Percentiles rank a stretch among this genome's conserved stretches.
These are phyloP conservation scores for Drosophila paracracens DNA, from an alignment of 2,888 invertebrate species.

Conservation along the genomic window DNA sequence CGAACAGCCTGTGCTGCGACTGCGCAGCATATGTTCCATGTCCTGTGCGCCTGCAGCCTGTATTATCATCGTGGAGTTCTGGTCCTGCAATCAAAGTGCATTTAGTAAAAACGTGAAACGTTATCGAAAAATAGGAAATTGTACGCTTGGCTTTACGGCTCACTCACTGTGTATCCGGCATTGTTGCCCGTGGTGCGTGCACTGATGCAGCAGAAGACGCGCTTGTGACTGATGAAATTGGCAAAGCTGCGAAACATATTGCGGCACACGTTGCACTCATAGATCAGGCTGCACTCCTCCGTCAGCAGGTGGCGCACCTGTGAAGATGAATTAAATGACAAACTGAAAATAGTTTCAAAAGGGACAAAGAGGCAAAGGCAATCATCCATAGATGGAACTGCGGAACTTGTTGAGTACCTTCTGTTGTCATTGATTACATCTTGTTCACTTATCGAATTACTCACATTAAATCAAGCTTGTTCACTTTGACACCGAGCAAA, in stretches of 20 bases:
- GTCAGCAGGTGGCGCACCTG: conserved; percentile 91
- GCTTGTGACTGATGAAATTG: conserved; percentile 95
- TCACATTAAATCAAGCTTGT: background rate
- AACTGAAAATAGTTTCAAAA: background rate
- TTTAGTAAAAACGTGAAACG: conserved; percentile 76
- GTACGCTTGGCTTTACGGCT: conserved; percentile 59
- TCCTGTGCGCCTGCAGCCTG: conserved; percentile 52
- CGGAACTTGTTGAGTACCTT: background rate
- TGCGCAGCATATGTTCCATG: conserved; percentile 69
- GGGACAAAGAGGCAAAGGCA: background rate
- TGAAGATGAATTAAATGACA: conserved; percentile 56
- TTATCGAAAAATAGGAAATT: conserved; percentile 18
- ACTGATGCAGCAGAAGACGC: conserved; percentile 89
- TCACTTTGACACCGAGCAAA: background rate
- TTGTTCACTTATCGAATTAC: background rate
- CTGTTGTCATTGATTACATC: background rate
- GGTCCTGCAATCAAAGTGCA: conserved; percentile 55
- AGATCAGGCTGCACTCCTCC: conserved; percentile 94
- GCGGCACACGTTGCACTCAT: conserved; percentile 95
- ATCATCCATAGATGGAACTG: background rate
- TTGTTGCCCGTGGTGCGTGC: conserved; percentile 55
- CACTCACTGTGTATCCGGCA: conserved; percentile 72
- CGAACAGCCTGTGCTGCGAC: conserved; percentile 77
- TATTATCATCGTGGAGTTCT: conserved; percentile 82
- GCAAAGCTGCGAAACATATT: conserved; percentile 94